phyloP scores from a whole-genome alignment of 2,797 vertebrate species.

The Anabas testudineus region DNA sequence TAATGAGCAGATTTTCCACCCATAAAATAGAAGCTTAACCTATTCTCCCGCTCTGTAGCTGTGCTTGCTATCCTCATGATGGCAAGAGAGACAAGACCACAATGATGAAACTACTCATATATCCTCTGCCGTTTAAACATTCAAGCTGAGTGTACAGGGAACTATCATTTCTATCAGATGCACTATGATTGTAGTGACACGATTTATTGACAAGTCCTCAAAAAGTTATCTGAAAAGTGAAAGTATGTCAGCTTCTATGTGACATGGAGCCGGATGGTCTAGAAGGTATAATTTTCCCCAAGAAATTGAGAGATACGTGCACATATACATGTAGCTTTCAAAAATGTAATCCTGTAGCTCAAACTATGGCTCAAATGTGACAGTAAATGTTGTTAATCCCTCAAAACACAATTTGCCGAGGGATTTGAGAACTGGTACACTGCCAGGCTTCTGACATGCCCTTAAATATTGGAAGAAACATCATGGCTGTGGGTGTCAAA shows the following conservation, averaged over 20 bases:
- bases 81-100: constrained; percentile 66
- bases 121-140: constrained; percentile 64
- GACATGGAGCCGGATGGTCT: constrained; percentile 59
- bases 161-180: constrained; percentile 55
- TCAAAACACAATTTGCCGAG: constrained; percentile 73
- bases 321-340: constrained; percentile 54
- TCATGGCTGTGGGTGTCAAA: constrained; percentile 67
- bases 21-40: constrained; percentile 62
- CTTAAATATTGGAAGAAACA: constrained; percentile 79
- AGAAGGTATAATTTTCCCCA: constrained; percentile 46
- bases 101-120: constrained; percentile 65
- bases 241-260: constrained; percentile 78
- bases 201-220: constrained; percentile 71
- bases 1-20: constrained; percentile 60
- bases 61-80: constrained; percentile 60
- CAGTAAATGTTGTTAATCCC: constrained; percentile 79
- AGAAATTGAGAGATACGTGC: constrained; percentile 67
- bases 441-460: constrained; percentile 76
- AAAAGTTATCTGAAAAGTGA: constrained; percentile 70
- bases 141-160: constrained; percentile 45
- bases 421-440: constrained; percentile 70
- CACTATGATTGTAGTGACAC: constrained; percentile 55
- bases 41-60: constrained; percentile 30
- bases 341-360: constrained; percentile 67
- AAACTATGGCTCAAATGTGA: constrained; percentile 73